These are phyloP conservation scores for Agrotis puta DNA, from an alignment of 2,888 invertebrate genomes.

Conservation along the genomic window DNA sequence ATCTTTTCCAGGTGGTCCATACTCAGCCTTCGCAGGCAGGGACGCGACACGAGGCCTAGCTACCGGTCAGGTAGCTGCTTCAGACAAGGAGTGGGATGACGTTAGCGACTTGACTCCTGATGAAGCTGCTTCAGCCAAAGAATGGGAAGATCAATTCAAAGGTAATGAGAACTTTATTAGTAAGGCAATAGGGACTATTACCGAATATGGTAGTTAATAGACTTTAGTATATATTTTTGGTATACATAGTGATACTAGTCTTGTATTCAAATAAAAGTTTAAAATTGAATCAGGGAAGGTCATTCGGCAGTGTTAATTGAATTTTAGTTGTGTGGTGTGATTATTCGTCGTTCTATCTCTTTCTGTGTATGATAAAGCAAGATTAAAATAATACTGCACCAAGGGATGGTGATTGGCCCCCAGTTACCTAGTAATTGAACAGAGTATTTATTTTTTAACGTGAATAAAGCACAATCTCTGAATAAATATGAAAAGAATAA, in stretches of 20 bases:
- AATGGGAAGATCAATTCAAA: slow-evolving; percentile 89
- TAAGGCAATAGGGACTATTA: background rate
- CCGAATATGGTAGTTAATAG: no score
- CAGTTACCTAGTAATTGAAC: no score
- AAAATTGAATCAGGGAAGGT: no score
- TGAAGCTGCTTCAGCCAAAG: slow-evolving; percentile 84
- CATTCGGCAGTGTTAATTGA: no score
- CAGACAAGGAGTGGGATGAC: slow-evolving; percentile 86
- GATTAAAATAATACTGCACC: no score
- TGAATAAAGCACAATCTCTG: background rate
- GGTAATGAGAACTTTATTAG: slow-evolving; percentile 67
- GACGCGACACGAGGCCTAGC: slow-evolving; percentile 87
- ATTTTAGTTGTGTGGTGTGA: no score
- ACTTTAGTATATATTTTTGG: no score
- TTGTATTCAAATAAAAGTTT: background rate
- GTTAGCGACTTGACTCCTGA: slow-evolving; percentile 84
- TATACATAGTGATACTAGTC: background rate
- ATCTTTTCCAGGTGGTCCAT: slow-evolving; percentile 84
- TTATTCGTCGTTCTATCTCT: no score
- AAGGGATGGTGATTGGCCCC: no score
- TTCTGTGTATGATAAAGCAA: no score
- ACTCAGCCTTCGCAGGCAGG: slow-evolving; percentile 85
- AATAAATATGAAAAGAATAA: background rate
- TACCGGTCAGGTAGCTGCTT: slow-evolving; percentile 83
- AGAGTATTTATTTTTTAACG: no score